These are phyloP conservation scores for Unio delphinus DNA, from an alignment of 2,888 invertebrate species.

Conservation along the genomic window DNA sequence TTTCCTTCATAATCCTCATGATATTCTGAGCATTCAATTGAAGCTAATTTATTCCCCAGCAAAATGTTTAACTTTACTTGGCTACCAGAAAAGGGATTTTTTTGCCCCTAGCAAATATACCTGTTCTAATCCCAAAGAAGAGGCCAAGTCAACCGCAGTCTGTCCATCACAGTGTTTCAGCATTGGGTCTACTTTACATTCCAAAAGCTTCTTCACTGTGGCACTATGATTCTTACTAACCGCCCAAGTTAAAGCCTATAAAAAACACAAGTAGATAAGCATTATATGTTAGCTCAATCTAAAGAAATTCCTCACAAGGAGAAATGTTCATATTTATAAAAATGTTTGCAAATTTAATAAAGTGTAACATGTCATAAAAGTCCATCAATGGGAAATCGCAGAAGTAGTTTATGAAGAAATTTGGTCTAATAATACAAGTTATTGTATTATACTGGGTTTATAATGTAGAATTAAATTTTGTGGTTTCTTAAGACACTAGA, in stretches of 20 bases:
- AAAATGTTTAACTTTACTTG: too few relatives aligned
- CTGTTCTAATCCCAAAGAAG: slow-evolving; percentile 43
- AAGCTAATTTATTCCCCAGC: too few relatives aligned
- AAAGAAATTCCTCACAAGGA: too few relatives aligned
- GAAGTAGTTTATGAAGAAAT: too few relatives aligned
- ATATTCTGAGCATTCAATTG: too few relatives aligned
- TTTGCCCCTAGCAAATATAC: slow-evolving; percentile 34
- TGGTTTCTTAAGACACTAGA: too few relatives aligned
- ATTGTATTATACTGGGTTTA: too few relatives aligned
- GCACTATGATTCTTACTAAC: slow-evolving; percentile 61
- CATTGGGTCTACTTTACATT: slow-evolving; percentile 56
- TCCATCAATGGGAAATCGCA: too few relatives aligned
- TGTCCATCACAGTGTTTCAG: slow-evolving; percentile 57
- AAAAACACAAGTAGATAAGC: slow-evolving; percentile 15
- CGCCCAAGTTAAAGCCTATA: slow-evolving; percentile 70
- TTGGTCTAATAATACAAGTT: too few relatives aligned
- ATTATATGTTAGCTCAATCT: neutral
- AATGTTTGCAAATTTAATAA: neutral
- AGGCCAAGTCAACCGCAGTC: slow-evolving; percentile 63
- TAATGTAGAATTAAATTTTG: too few relatives aligned
- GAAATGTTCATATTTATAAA: neutral
- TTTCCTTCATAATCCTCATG: too few relatives aligned
- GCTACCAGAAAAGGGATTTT: neutral
- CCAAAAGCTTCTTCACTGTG: slow-evolving; percentile 62
- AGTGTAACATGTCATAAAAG: too few relatives aligned